Evolutionary conservation across 1,140 invertebrate species (phyloP).

Genomic region (Aphidius gifuensis): DNA sequence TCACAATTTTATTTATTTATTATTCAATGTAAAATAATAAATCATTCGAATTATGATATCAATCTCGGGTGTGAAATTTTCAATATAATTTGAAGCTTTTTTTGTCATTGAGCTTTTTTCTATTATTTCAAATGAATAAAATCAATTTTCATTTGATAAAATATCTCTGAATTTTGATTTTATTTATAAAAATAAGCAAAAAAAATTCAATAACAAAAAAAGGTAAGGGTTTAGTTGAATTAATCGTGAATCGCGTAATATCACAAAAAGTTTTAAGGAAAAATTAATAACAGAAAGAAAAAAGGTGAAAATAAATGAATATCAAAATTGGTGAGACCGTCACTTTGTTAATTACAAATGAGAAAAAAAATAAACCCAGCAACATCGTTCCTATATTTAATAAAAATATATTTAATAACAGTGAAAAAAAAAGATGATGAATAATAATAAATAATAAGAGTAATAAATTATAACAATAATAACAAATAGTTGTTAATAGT

Average conservation of each 20-base stretch:
- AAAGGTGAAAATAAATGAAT: constrained; percentile 12
- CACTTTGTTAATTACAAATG: constrained; percentile 29
- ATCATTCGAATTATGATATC: no score
- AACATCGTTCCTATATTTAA: constrained; percentile 56
- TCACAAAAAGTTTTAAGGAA: background rate
- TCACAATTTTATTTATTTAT: no score
- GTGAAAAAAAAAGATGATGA: constrained; percentile 42
- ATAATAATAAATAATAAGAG: constrained; percentile 39
- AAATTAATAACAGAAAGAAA: constrained; percentile 11
- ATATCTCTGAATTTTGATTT: no score
- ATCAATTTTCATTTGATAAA: no score
- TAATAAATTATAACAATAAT: constrained; percentile 38
- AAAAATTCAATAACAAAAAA: background rate
- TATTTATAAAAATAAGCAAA: background rate
- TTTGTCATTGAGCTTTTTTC: no score
- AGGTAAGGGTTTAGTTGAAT: background rate
- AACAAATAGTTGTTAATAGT: constrained; percentile 40
- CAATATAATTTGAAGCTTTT: no score
- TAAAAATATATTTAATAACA: constrained; percentile 51
- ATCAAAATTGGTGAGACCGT: constrained; percentile 18
- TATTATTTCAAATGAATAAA: no score
- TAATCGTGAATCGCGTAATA: no score
- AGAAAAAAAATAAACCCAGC: constrained; percentile 42
- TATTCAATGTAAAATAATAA: no score
- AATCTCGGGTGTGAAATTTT: no score